These are phyloP conservation scores for Rotaria socialis DNA, from an alignment of 2,888 invertebrate genomes.

Conservation along the genomic window DNA sequence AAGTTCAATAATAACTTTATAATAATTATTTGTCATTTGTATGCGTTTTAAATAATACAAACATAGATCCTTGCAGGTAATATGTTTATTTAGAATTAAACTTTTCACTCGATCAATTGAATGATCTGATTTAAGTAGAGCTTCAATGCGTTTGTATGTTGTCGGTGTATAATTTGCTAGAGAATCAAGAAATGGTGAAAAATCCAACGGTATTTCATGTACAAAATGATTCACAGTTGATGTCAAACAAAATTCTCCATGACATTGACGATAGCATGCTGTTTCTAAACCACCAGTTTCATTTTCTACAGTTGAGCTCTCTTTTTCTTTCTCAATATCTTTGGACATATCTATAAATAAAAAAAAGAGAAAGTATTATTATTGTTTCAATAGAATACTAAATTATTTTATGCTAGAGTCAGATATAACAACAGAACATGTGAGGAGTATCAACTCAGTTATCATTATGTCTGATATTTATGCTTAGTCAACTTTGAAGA, in stretches of 20 bases:
- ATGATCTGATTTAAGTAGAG: neutral
- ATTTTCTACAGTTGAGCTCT: neutral
- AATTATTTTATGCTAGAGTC: too few relatives aligned
- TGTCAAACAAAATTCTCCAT: neutral
- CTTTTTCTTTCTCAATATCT: neutral
- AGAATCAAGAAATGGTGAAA: neutral
- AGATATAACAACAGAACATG: too few relatives aligned
- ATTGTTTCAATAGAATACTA: too few relatives aligned
- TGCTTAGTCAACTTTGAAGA: too few relatives aligned
- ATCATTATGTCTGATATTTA: too few relatives aligned
- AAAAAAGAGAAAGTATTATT: neutral
- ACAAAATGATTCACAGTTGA: neutral
- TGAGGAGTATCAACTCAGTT: too few relatives aligned
- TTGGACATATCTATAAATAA: neutral
- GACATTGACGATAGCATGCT: slow-evolving; percentile 34
- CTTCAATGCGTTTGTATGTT: neutral
- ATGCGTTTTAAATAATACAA: slow-evolving; percentile 37
- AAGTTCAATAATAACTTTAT: slow-evolving; percentile 16
- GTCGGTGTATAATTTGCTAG: neutral
- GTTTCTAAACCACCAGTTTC: slow-evolving; percentile 17
- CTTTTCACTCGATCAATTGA: neutral
- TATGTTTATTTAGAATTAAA: neutral
- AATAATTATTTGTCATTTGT: slow-evolving; percentile 6
- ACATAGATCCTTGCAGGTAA: neutral
- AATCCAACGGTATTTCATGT: slow-evolving; percentile 34